Evolutionary conservation across 1,140 invertebrate genomes (phyloP).

Genomic region (Brachionus angularis): DNA sequence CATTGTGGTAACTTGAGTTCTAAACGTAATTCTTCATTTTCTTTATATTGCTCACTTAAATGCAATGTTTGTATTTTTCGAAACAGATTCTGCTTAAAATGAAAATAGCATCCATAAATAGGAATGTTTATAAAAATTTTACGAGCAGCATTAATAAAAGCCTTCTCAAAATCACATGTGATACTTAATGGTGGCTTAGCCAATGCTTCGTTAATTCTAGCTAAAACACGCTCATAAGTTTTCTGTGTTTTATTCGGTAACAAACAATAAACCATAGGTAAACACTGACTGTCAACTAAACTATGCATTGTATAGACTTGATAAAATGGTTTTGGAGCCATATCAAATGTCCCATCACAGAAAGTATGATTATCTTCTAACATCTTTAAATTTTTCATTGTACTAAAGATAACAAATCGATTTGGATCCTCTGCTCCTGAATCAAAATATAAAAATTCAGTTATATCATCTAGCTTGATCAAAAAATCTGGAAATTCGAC

Average conservation of each 20-base stretch:
- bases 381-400: conserved; percentile 4
- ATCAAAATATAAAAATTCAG: conserved; percentile 1
- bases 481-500: conserved; percentile 14
- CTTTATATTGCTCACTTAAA: too few species aligned
- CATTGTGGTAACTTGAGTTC: too few species aligned
- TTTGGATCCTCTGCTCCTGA: not conserved
- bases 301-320: too few species aligned
- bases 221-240: not conserved
- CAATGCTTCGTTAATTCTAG: not conserved
- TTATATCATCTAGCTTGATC: not conserved
- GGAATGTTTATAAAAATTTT: not conserved
- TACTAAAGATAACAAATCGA: conserved; percentile 2
- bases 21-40: too few species aligned
- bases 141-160: not conserved
- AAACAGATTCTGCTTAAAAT: conserved; percentile 3
- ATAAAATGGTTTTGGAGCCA: too few species aligned
- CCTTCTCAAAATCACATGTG: conserved; percentile 1
- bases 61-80: not conserved
- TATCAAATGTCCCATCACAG: too few species aligned
- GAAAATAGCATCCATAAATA: not conserved
- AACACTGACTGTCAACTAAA: too few species aligned
- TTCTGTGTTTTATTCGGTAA: not conserved
- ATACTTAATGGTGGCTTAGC: not conserved
- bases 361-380: conserved; percentile 7
- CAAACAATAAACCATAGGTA: not conserved